Evolutionary conservation across 2,888 invertebrate genomes (phyloP), one percentile per base, ranked within the genome.

Genomic region (Mesorhabditis spiculigera): DNA sequence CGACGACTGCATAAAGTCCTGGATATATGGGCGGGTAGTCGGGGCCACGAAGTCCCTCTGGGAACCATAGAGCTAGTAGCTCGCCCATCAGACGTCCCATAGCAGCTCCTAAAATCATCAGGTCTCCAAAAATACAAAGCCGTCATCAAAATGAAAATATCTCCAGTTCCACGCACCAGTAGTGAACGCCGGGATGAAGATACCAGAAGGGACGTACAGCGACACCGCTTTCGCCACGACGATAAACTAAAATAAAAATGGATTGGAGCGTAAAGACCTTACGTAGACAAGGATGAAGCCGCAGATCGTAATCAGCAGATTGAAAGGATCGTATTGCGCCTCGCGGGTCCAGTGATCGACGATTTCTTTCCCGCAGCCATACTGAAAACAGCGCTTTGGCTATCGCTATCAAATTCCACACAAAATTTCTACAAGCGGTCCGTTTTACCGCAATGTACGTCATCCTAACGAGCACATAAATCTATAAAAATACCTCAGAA

Each of bases 181-280:
- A 88, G 95, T 95, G 87, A 97, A 95, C 0, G 95, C 93, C 0
- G 96, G 96, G 85, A 96, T 95, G 89, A 97, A 96, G 80, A 94
- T 93, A 63, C 98, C 98, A 16, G 94, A 93, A 1, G 98, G 97
- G 5, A 98, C 94, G 0, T 97, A 97, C 68, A 98, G 91, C 0
- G 98, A 97, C 67, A 94, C 95, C 65, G 94, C 93, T 73, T 0
- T 96, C 95, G 70, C 87, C 4, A 87, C 92, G 79, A 94, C 91
- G 83, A 93, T 89, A 87, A 92, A 94, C 93, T 94, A 88, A 43
- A 87, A 87, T 58, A 1, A 13, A 13, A 10, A 50, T 50, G 8
- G 8, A 13, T 50, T n/a, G n/a, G n/a, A 50, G 10, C n/a, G 8
- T n/a, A 50, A 50, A 50, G 10, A 50, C 8, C 58, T 50, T 50